These are phyloP conservation scores for Rachycentron canadum DNA, from an alignment of 2,797 vertebrate genomes.

Conservation along the genomic window DNA sequence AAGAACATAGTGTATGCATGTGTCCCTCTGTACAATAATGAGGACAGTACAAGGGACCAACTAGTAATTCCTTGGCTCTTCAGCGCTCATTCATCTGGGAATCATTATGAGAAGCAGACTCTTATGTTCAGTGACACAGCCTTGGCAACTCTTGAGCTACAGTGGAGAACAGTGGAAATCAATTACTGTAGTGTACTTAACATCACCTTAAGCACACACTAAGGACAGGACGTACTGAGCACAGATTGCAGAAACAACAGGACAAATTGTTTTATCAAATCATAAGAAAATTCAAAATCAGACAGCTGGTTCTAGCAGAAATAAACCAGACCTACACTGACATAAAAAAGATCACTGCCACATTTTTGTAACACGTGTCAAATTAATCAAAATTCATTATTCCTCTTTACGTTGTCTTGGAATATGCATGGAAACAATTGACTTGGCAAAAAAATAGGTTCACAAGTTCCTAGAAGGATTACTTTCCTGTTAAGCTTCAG, in stretches of 20 bases:
- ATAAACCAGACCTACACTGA: not conserved
- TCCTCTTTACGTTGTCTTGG: not conserved
- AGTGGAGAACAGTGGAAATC: constrained; percentile 49
- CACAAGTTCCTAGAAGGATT: constrained; percentile 34
- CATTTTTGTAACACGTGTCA: not conserved
- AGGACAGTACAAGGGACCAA: constrained; percentile 17
- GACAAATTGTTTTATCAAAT: constrained; percentile 16
- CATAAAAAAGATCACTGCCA: not conserved
- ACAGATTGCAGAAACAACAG: constrained; percentile 33
- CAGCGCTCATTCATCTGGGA: constrained; percentile 45
- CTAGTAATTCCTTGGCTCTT: constrained; percentile 34
- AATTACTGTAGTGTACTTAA: constrained; percentile 44
- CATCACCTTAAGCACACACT: constrained; percentile 32
- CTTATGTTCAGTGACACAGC: constrained; percentile 25
- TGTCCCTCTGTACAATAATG: constrained; percentile 6
- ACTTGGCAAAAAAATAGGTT: constrained; percentile 9
- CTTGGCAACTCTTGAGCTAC: constrained; percentile 20
- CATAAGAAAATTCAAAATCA: constrained; percentile 9
- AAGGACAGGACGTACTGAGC: not conserved
- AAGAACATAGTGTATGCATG: not conserved
- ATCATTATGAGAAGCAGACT: constrained; percentile 30
- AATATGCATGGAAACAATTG: constrained; percentile 1
- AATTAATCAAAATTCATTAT: not conserved
- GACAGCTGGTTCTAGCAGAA: not conserved
- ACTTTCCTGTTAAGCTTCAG: constrained; percentile 12